Evolutionary conservation across 2,797 vertebrate genomes (phyloP).

Genomic region (Sebastes hubbsi): DNA sequence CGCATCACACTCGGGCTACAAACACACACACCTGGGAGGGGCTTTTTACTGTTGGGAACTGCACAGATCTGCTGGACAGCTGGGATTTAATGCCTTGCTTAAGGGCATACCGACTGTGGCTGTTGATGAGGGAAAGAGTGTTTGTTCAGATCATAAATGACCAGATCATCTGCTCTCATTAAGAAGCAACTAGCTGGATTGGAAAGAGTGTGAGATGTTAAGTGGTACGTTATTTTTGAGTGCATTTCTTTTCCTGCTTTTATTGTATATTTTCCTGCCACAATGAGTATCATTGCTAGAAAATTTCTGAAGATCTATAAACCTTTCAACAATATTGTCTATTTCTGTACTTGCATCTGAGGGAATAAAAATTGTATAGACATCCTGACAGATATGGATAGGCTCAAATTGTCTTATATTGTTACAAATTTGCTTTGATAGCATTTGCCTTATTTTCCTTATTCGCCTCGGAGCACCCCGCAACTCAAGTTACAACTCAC

Average conservation of each 20-base stretch:
- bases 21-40: slow-evolving; percentile 51
- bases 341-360: slow-evolving; percentile 4
- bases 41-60: slow-evolving; percentile 73
- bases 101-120: slow-evolving; percentile 69
- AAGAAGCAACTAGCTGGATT: slow-evolving; percentile 42
- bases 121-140: slow-evolving; percentile 33
- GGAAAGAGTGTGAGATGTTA: slow-evolving; percentile 46
- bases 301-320: not conserved
- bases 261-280: not conserved
- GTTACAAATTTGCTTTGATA: slow-evolving; percentile 3
- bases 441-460: slow-evolving; percentile 4
- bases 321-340: not conserved
- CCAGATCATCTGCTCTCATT: slow-evolving; percentile 63
- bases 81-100: slow-evolving; percentile 79
- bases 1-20: slow-evolving; percentile 24
- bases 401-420: slow-evolving; percentile 6
- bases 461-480: slow-evolving; percentile 16
- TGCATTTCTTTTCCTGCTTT: not conserved
- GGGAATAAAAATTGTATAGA: not conserved
- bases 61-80: slow-evolving; percentile 68
- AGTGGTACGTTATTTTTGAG: slow-evolving; percentile 29
- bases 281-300: not conserved
- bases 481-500: not conserved
- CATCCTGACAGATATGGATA: slow-evolving; percentile 9
- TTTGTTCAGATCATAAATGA: slow-evolving; percentile 68